Evolutionary conservation across 2,888 invertebrate genomes (phyloP).

Genomic region (Brassicogethes aeneus): DNA sequence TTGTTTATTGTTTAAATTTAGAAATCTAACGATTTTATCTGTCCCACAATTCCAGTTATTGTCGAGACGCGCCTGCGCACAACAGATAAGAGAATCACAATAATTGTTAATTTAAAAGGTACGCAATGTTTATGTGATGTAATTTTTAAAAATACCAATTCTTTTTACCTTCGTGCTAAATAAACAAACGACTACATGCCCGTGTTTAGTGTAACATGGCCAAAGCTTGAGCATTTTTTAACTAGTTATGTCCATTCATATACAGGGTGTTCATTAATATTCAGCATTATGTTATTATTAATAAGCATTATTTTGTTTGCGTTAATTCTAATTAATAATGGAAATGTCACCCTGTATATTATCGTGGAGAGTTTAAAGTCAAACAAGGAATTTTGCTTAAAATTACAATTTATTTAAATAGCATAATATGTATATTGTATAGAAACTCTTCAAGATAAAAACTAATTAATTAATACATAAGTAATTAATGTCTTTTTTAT

Average conservation of each 20-base stretch:
- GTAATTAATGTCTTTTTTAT: not conserved
- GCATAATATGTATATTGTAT: too few species aligned
- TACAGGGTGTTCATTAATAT: not conserved
- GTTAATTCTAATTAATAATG: too few species aligned
- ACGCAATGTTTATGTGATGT: too few species aligned
- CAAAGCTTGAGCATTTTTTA: not conserved
- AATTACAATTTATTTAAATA: conserved; percentile 2
- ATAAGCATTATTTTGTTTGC: not conserved
- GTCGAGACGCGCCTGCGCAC: too few species aligned
- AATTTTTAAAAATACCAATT: too few species aligned
- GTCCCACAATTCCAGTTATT: too few species aligned
- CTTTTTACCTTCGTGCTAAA: too few species aligned
- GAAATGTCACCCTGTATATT: not conserved
- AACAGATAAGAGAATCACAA: too few species aligned
- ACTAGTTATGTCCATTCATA: not conserved
- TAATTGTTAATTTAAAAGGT: too few species aligned
- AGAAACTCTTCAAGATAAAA: conserved; percentile 2
- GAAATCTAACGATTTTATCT: too few species aligned
- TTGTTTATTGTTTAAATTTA: too few species aligned
- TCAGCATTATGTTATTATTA: not conserved
- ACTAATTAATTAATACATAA: conserved; percentile 1
- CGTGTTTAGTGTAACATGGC: not conserved
- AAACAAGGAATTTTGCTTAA: not conserved
- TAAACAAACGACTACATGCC: too few species aligned
- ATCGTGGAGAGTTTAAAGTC: not conserved